phyloP scores from a whole-genome alignment of 2,888 invertebrate species.

The Cataglyphis rosenhaueri region DNA sequence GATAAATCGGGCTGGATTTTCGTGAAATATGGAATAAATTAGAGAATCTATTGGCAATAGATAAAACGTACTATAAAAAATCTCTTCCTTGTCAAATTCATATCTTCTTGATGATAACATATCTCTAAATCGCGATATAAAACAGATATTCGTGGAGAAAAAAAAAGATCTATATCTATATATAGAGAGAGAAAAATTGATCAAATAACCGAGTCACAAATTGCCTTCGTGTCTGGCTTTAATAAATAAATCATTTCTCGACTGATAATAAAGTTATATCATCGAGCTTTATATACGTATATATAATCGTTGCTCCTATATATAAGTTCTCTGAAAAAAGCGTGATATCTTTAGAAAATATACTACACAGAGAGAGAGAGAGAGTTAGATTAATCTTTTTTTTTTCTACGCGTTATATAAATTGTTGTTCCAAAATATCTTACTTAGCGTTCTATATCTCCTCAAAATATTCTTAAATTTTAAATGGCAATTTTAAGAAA shows the following conservation, averaged over 20 bases:
- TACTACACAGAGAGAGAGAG: background rate
- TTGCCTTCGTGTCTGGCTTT: slow-evolving; percentile 49
- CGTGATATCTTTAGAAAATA: slow-evolving; percentile 26
- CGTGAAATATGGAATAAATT: background rate
- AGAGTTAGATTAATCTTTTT: slow-evolving; percentile 21
- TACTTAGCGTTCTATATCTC: background rate
- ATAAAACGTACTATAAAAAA: background rate
- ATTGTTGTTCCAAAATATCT: background rate
- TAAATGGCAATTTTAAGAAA: slow-evolving; percentile 15
- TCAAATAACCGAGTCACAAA: slow-evolving; percentile 34
- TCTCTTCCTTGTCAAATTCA: slow-evolving; percentile 22
- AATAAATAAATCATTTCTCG: slow-evolving; percentile 45
- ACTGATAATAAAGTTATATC: slow-evolving; percentile 47
- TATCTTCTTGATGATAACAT: slow-evolving; percentile 39
- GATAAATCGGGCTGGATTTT: background rate
- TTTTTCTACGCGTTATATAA: slow-evolving; percentile 16
- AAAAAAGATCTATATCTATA: background rate
- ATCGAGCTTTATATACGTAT: slow-evolving; percentile 24
- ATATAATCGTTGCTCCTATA: slow-evolving; percentile 15
- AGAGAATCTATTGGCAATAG: background rate
- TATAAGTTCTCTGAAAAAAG: slow-evolving; percentile 32
- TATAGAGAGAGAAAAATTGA: slow-evolving; percentile 24
- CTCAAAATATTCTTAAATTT: slow-evolving; percentile 16
- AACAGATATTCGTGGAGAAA: background rate
- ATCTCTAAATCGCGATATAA: slow-evolving; percentile 27